Conservation (phyloP, 2,888 invertebrate genomes). For the Eilema caniola region DNA sequence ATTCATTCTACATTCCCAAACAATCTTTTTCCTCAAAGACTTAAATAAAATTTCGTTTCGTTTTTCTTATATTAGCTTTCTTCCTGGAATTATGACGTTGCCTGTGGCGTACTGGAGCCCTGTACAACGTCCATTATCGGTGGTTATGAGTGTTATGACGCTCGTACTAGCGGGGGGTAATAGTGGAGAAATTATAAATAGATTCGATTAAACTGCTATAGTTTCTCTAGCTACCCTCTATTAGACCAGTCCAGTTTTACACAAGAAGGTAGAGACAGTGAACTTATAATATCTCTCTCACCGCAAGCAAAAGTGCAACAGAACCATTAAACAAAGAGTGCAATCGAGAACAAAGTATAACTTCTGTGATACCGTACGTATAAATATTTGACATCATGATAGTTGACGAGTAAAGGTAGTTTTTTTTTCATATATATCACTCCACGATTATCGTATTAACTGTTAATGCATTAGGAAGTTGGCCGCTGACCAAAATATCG, state of each 20-base stretch:
- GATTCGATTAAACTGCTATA: not conserved
- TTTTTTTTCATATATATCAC: not conserved
- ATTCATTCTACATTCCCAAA: not conserved
- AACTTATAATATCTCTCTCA: not conserved
- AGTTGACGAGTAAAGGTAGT: not conserved
- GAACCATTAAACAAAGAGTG: not conserved
- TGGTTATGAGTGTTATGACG: not conserved
- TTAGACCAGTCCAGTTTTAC: not conserved
- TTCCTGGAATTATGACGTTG: not conserved
- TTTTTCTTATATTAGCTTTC: not conserved
- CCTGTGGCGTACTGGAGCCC: conserved; percentile 1
- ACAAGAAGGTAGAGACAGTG: not conserved
- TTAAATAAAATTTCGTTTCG: not conserved
- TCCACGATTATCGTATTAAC: not conserved
- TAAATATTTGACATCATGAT: not conserved
- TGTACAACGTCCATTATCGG: conserved; percentile 2
- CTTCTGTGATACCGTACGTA: not conserved
- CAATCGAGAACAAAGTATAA: not conserved
- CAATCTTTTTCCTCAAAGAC: not conserved
- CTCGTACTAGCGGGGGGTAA: not conserved
- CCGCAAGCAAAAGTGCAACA: not conserved
- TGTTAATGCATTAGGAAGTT: conserved; percentile 16
- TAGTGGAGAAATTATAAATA: not conserved
- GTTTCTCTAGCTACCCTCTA: not conserved
- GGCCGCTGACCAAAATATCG: conserved; percentile 9